Evolutionary conservation across 2,797 vertebrate genomes (phyloP).

Genomic region (Brachyrhaphis roseni): DNA sequence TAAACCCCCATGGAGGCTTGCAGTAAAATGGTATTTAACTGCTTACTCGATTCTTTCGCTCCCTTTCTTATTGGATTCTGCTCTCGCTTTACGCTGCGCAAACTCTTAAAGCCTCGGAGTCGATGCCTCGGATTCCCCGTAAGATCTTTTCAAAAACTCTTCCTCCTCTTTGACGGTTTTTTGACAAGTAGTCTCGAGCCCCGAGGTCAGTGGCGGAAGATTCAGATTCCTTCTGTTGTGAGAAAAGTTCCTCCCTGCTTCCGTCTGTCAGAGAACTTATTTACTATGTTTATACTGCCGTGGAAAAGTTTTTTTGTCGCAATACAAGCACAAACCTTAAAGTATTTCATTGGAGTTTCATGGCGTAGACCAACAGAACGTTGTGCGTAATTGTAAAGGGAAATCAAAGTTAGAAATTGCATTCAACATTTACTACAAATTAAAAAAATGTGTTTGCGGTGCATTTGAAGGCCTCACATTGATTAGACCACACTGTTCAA

Average conservation of each 20-base stretch:
- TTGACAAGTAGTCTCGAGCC: constrained; percentile 34
- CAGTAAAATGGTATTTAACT: constrained; percentile 80
- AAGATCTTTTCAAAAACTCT: constrained; percentile 45
- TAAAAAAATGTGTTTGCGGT: neutral
- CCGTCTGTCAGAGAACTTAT: constrained; percentile 69
- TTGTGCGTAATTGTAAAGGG: neutral
- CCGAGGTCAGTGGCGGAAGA: constrained; percentile 60
- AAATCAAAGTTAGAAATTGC: neutral
- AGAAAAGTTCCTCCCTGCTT: constrained; percentile 41
- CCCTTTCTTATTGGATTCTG: constrained; percentile 20
- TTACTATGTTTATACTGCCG: constrained; percentile 3
- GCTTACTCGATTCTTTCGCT: constrained; percentile 47
- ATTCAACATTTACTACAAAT: neutral
- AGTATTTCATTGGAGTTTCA: neutral
- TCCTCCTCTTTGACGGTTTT: constrained; percentile 25
- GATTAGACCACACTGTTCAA: neutral
- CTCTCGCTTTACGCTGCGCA: constrained; percentile 30
- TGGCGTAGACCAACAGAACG: neutral
- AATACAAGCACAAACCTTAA: neutral
- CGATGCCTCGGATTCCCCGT: constrained; percentile 42
- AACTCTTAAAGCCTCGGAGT: constrained; percentile 31
- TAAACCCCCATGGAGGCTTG: constrained; percentile 70
- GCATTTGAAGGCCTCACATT: neutral
- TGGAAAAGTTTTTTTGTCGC: neutral
- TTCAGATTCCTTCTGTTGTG: constrained; percentile 34